phyloP scores from a whole-genome alignment of 2,888 invertebrate genomes.

The Mythimna impura region DNA sequence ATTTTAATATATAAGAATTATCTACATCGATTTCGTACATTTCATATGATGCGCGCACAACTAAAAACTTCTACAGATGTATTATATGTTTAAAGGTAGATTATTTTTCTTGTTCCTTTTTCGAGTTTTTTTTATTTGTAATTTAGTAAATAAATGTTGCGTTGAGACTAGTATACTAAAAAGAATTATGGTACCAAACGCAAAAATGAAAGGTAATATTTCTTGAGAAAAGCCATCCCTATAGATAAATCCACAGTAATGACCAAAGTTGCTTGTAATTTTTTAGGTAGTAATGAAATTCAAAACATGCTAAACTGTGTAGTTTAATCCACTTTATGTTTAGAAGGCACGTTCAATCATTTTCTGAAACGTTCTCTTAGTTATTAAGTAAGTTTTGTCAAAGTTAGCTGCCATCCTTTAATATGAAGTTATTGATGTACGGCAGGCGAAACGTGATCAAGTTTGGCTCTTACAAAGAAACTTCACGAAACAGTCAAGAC shows the following conservation, averaged over 20 bases:
- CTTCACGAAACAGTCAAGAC: not conserved
- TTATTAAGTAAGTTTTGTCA: slow-evolving; percentile 3
- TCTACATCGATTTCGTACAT: no score
- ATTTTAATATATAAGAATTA: no score
- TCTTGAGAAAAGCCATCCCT: not conserved
- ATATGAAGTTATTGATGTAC: not conserved
- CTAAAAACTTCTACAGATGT: no score
- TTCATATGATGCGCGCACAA: no score
- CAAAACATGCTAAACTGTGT: not conserved
- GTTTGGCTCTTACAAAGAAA: not conserved
- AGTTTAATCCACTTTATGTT: not conserved
- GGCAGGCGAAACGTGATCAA: not conserved
- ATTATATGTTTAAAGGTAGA: no score
- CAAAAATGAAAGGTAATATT: not conserved
- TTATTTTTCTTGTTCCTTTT: no score
- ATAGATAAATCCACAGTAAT: not conserved
- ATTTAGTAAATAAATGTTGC: no score
- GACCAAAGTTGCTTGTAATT: not conserved
- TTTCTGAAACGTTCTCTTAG: slow-evolving; percentile 11
- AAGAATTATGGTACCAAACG: no score
- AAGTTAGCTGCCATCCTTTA: slow-evolving; percentile 22
- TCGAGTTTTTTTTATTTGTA: no score
- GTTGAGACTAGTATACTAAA: no score
- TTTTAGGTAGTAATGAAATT: not conserved
- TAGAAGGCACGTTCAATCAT: not conserved